Percentiles rank a stretch among this genome's conserved stretches.
phyloP scores from a whole-genome alignment of 2,797 vertebrate genomes.

The Pristis pectinata region DNA sequence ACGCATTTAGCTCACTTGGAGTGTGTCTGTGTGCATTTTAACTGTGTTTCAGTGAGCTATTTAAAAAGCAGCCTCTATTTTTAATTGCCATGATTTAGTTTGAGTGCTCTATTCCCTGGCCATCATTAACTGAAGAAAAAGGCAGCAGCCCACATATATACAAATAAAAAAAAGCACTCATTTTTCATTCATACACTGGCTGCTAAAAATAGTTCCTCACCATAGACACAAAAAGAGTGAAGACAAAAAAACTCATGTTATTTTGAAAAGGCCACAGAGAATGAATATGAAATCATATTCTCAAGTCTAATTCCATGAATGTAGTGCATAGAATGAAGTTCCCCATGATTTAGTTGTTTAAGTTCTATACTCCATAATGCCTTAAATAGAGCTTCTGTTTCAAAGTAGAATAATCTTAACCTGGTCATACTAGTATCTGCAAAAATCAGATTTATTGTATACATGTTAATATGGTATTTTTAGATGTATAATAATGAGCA shows the following conservation, averaged over 20 bases:
- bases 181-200: conserved; percentile 20
- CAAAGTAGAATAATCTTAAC: not conserved
- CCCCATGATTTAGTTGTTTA: not conserved
- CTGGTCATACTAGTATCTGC: not conserved
- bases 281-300: not conserved
- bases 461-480: not conserved
- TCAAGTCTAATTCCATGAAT: not conserved
- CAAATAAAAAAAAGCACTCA: conserved; percentile 6
- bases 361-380: no score
- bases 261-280: conserved; percentile 20
- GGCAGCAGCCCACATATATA: not conserved
- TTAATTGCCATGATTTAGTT: conserved; percentile 26
- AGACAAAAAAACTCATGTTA: not conserved
- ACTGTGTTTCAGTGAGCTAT: not conserved
- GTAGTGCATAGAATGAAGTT: not conserved
- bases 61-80: conserved; percentile 24
- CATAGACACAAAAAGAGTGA: not conserved
- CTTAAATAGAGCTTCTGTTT: not conserved
- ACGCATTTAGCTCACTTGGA: not conserved
- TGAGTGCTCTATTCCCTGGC: conserved; percentile 5
- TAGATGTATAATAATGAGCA: not conserved
- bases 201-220: conserved; percentile 30
- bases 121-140: conserved; percentile 16
- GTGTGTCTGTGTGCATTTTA: not conserved
- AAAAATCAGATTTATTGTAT: not conserved